Evolutionary conservation across 2,113 vertebrate species (phyloP), one percentile per base, ranked within the genome.

Genomic region (Semnopithecus entellus): DNA sequence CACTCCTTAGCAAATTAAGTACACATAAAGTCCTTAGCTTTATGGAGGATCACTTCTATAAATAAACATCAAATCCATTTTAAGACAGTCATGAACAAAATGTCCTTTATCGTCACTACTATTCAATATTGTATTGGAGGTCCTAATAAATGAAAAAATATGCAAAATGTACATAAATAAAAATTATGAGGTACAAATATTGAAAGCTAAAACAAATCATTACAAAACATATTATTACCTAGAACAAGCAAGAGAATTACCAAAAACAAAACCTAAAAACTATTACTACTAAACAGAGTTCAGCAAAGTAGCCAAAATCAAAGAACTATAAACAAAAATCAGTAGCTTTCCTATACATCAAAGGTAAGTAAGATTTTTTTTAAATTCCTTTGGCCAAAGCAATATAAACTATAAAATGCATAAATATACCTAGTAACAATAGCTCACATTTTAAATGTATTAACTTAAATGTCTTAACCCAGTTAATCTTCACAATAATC

Each of bases 401-500:
- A 82, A 89, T 9, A 91, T 38, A 90, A 87, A 87, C 82, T 87
- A 87, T 73, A 72, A 95, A 72, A 88, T 57, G 70, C 30, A 64
- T 66, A 85, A 85, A 93, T 70, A 79, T 61, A 30, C n/a, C 55
- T 85, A 95, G 20, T 73, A 87, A 95, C 48, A 68, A 87, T 50
- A 70, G 84, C 8, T 91, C 55, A 81, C 6, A 87, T 91, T 73
- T 92, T 75, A 91, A 89, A 72, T 52, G 30, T 64, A 87, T 75
- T 81, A 75, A 88, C 45, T 95, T 81, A 43, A 27, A 61, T 17
- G 16, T 81, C 75, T 91, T 87, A 52, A 75, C 18, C 9, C 55
- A 88, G 25, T 95, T 81, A 81, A 88, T 88, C 66, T 30, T 92
- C 66, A 82, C 35, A 92, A 73, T 81, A 92, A 92, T 45, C 55